Percentiles rank a stretch among this genome's conserved stretches.
Conservation (phyloP, 2,888 invertebrate species). For the Drosophila borborema region DNA sequence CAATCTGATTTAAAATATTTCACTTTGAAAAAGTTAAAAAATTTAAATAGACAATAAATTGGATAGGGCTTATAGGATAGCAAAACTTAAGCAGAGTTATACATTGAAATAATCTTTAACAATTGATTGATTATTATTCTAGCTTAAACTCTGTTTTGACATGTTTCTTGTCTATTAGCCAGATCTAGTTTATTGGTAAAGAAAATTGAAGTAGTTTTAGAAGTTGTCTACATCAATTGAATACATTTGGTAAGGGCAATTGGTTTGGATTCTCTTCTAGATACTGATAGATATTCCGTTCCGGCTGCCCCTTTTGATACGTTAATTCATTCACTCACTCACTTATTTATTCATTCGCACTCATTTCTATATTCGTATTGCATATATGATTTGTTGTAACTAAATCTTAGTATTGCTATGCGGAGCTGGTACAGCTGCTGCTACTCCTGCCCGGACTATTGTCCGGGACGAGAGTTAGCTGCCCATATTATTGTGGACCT, state of each 20-base stretch:
- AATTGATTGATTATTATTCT: background rate
- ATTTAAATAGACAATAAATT: background rate
- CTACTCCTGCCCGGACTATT: background rate
- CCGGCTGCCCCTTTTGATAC: background rate
- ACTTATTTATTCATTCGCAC: constrained; percentile 17
- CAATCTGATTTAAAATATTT: background rate
- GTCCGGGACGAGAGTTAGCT: constrained; percentile 3
- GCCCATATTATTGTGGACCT: constrained; percentile 7
- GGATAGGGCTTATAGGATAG: background rate
- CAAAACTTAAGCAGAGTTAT: background rate
- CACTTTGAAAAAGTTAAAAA: background rate
- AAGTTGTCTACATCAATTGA: background rate
- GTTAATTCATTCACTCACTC: background rate
- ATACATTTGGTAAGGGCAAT: background rate
- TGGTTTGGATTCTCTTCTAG: background rate
- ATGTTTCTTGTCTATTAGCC: background rate
- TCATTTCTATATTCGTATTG: constrained; percentile 41
- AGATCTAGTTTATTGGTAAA: background rate
- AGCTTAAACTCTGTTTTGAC: background rate
- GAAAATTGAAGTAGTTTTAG: background rate
- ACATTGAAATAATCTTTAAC: background rate
- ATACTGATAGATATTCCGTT: background rate
- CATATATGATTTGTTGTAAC: constrained; percentile 43
- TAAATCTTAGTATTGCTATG: constrained; percentile 50
- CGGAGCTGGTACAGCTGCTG: constrained; percentile 12